Evolutionary conservation across 2,888 invertebrate species (phyloP), one percentile per base, ranked within the genome.

Genomic region (Synergus umbraculus): DNA sequence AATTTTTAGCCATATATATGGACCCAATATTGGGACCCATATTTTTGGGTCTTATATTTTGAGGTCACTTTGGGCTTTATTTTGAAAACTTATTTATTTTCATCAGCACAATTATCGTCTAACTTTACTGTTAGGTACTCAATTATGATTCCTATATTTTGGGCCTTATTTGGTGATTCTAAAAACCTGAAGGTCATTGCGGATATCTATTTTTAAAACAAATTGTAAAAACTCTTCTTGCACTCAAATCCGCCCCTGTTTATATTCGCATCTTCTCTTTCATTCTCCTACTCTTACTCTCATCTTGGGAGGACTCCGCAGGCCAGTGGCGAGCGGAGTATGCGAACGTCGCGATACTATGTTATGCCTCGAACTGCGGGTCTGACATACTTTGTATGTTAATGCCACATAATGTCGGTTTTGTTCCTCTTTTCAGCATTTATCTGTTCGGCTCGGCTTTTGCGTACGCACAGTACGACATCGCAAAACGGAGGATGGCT

Each of bases 341-440:
- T 89, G 88, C 87, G 88, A 89, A 87, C 80, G 88, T 87, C 86
- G 87, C 90, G 90, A 90, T 90, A 91, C 89, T 91, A 91, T 89
- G 91, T 90, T 91, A 91, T 90, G 90, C 90, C 89, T 87, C 85
- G 87, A 88, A 88, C 88, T 88, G 88, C 86, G 87, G 87, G 88
- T 90, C 91, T 92, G 92, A 92, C 91, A 92, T 92, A 92, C 91
- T 92, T 92, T 92, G 92, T 92, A 91, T 92, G 92, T 91, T 91
- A 92, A 92, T 92, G 91, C 91, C 90, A 90, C 90, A 91, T 92
- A 92, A 92, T 92, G 91, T 91, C 89, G 91, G 89, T 91, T 90
- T 91, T 91, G 89, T 90, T 91, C 88, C 89, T 92, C 89, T 91
- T 92, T 91, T 90, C 90, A 89, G 86, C 90, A 89, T 92, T 91